These are phyloP conservation scores for Ennomos erosarius DNA, from an alignment of 2,888 invertebrate genomes.

Conservation along the genomic window DNA sequence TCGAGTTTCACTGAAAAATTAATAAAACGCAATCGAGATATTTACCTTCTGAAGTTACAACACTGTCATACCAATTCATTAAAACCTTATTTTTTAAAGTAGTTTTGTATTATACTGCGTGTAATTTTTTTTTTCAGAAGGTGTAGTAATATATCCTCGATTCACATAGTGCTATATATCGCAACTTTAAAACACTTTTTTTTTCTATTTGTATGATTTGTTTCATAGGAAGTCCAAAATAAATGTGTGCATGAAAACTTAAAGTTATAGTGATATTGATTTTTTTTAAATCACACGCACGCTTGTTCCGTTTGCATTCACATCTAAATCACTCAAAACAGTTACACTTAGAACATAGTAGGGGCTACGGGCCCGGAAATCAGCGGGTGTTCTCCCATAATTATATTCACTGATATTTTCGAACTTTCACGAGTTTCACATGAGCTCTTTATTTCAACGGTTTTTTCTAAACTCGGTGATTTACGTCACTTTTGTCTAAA, in stretches of 20 bases:
- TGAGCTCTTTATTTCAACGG: conserved; percentile 78
- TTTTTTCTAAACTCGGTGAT: conserved; percentile 79
- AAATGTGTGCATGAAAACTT: no score
- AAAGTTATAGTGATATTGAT: not conserved
- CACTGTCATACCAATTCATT: no score
- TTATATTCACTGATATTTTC: conserved; percentile 84
- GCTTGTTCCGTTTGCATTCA: not conserved
- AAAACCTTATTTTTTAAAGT: no score
- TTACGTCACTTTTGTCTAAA: conserved; percentile 68
- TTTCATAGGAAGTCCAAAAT: no score
- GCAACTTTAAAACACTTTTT: no score
- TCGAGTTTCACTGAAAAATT: not conserved
- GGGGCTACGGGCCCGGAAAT: conserved; percentile 69
- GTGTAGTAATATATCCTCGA: no score
- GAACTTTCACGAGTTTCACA: conserved; percentile 71
- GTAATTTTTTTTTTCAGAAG: no score
- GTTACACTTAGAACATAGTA: conserved; percentile 50
- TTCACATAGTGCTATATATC: no score
- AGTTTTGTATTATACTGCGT: no score
- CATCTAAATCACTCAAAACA: conserved; percentile 1
- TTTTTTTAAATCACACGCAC: conserved; percentile 11
- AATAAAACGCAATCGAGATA: no score
- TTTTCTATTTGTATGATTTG: no score
- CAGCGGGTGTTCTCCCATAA: conserved; percentile 82
- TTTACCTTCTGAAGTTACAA: no score